Conservation (phyloP, 2,113 vertebrate genomes). For the Vombatus ursinus region DNA sequence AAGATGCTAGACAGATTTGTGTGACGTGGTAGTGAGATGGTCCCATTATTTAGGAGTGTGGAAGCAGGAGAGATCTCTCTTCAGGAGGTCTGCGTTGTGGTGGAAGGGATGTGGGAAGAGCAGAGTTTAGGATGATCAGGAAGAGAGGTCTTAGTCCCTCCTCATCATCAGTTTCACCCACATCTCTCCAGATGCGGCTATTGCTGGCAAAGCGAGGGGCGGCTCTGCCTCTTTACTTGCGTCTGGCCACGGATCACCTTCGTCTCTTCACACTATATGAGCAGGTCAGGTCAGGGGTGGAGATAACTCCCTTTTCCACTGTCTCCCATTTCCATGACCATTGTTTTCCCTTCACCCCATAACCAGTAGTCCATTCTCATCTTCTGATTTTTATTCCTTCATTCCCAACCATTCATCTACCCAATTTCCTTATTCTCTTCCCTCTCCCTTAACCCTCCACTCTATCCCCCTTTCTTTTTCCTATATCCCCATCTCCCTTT, state of each 20-base stretch:
- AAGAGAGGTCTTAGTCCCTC: background rate
- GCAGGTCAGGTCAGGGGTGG: slow-evolving; percentile 80
- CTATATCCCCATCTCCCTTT: background rate
- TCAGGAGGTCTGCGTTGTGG: background rate
- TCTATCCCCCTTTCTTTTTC: background rate
- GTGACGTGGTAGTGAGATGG: background rate
- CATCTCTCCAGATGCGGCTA: slow-evolving; percentile 84
- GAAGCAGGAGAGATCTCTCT: background rate
- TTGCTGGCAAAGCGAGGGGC: slow-evolving; percentile 91
- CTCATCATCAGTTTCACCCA: background rate
- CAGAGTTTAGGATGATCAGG: too few species aligned
- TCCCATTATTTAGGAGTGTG: background rate
- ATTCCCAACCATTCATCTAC: background rate
- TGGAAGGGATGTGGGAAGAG: background rate
- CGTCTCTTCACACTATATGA: slow-evolving; percentile 89
- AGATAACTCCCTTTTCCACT: background rate
- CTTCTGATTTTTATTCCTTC: background rate
- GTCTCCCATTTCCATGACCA: background rate
- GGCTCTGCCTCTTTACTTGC: slow-evolving; percentile 88
- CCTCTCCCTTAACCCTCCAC: background rate
- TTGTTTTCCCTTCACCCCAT: background rate
- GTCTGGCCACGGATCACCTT: slow-evolving; percentile 90
- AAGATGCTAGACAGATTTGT: background rate
- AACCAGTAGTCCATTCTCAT: background rate
- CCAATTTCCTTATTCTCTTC: background rate